Base-by-base conservation (phyloP, 2,888 invertebrate species). In the Campoplex nolae region DNA sequence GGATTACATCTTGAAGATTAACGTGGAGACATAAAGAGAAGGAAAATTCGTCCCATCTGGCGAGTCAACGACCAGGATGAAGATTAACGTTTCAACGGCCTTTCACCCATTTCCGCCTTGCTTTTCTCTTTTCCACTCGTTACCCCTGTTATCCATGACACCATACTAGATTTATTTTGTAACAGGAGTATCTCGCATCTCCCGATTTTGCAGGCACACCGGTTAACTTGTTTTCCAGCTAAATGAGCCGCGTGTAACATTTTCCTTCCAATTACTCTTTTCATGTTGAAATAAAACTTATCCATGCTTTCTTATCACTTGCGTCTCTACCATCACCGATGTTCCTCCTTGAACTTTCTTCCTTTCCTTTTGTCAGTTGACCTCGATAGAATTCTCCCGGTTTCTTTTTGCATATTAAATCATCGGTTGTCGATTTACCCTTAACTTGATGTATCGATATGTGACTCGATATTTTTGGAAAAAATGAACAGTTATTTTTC, bases 1-100 rank as follows among this genome's bases (percentile, higher is more conserved):
- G 79, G 85, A 88, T 89, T 82, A 89, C 75, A 71, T 42, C 42
- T 56, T 56, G 74, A 62, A 81, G 88, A 83, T 83, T 86, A 83
- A 70, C 70, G 76, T 51, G 67, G 28, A 23, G 62, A 65, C 56
- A 70, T 35, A 76, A 68, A 23, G 54, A 58, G 68, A 68, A 71
- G 56, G 68, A 67, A 80, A 80, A 82, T 82, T 83, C 58, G 76
- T 85, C 23, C 67, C 83, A 83, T 79, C 73, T 83, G 79, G 73
- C 42, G 45, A 54, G 48, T 78, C 77, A 73, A 74, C 70, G 56
- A 86, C 62, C 75, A 42, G 68, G 79, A 62, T 79, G 62, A 70
- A 71, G 83, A 83, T 86, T 81, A 86, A 83, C 85, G 82, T 83
- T 75, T 79, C 56, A 83, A 75, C 82, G 56, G 65, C 74, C 58